Evolutionary conservation across 2,797 vertebrate genomes (phyloP).

Genomic region (Lithobates sylvaticus): DNA sequence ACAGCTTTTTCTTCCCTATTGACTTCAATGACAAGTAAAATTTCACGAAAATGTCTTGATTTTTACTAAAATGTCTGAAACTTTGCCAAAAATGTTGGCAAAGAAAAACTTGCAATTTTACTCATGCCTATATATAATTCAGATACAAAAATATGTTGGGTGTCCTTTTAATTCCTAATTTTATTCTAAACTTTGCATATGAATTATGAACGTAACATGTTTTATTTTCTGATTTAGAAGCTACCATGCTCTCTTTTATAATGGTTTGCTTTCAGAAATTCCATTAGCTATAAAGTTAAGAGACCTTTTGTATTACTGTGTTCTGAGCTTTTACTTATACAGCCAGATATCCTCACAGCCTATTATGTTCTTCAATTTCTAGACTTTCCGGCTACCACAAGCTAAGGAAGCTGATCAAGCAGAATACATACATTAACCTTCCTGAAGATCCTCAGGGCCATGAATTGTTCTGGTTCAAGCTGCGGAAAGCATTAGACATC

Average conservation of each 20-base stretch:
- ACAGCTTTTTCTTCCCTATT: too few species aligned
- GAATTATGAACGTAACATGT: neutral
- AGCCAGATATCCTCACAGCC: slow-evolving; percentile 9
- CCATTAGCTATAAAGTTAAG: slow-evolving; percentile 19
- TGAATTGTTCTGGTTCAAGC: slow-evolving; percentile 64
- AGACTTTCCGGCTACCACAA: slow-evolving; percentile 66
- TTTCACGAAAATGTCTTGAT: too few species aligned
- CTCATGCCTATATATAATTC: too few species aligned
- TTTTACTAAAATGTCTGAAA: too few species aligned
- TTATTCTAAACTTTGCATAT: neutral
- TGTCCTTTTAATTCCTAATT: too few species aligned
- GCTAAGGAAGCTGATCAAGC: slow-evolving; percentile 65
- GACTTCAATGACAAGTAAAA: too few species aligned
- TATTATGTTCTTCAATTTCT: slow-evolving; percentile 13
- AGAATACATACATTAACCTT: slow-evolving; percentile 66
- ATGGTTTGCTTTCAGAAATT: slow-evolving; percentile 12
- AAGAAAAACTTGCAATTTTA: too few species aligned
- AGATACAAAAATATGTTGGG: too few species aligned
- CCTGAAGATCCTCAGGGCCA: slow-evolving; percentile 63
- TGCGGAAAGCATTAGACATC: slow-evolving; percentile 60
- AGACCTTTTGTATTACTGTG: slow-evolving; percentile 10
- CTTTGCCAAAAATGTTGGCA: too few species aligned
- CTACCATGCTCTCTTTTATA: neutral
- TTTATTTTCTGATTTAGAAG: neutral
- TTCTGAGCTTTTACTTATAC: slow-evolving; percentile 28